Evolutionary conservation across 2,113 vertebrate genomes (phyloP), one percentile per base, ranked within the genome.

Genomic region (Paratilapia polleni): DNA sequence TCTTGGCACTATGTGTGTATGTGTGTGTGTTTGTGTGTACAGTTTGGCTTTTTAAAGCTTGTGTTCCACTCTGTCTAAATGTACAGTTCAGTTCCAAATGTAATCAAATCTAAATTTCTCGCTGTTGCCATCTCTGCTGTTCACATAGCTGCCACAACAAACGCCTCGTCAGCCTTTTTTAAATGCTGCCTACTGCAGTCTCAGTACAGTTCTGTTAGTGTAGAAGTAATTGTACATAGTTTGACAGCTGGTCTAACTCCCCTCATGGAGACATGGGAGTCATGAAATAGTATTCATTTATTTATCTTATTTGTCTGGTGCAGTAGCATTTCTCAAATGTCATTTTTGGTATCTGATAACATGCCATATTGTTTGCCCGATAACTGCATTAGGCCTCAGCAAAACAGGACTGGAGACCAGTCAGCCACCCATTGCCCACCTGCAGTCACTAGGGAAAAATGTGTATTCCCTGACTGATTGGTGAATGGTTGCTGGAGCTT

Each of bases 101-200:
- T 58, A 81, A 85, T 83, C 82, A 77, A 85, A 82, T 81, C 84
- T 66, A 58, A 77, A 78, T 82, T 13, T 86, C 83, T 20, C 76
- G 31, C 10, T 15, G 8, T 24, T 56, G 78, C 52, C 61, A 24
- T 38, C 38, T 66, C 43, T 68, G 56, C 77, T 60, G 36, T 52
- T 73, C 76, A 82, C 74, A 58, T 31, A 66, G 31, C 73, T 64
- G 49, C 5, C 31, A 2, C 11, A 49, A 34, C 70, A 86, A 73
- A 80, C 13, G 57, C 57, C 41, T 41, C 17, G 8, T 85, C 66
- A 79, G 80, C 87, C 80, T 62, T 76, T 34, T 86, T 57, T 38
- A 4, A 75, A 57, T 34, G 70, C 20, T 49, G 24, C 41, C 19
- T 28, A 49, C 26, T 49, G 41, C 22, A 68, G 49, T 6, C 49